Percentiles rank a stretch among this genome's conserved stretches.
These are phyloP conservation scores for Scelioninae gen. 1 DNA, from an alignment of 2,888 invertebrate genomes.

Conservation along the genomic window DNA sequence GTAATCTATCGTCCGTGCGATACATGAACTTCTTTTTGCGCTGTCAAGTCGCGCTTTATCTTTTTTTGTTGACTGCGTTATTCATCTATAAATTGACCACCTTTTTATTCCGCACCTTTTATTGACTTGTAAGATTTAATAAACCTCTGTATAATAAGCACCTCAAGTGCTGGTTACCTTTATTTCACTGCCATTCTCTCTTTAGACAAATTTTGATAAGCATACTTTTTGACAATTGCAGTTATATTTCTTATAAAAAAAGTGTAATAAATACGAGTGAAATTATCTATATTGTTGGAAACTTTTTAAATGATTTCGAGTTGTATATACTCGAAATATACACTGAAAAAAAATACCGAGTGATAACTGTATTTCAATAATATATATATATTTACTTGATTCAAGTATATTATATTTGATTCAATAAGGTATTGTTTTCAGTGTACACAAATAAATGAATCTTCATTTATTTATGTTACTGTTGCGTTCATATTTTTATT, in stretches of 20 bases:
- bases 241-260: too few relatives aligned
- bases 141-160: background rate
- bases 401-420: too few relatives aligned
- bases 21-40: slow-evolving; percentile 19
- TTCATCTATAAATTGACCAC: slow-evolving; percentile 37
- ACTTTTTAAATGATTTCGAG: background rate
- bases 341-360: too few relatives aligned
- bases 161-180: background rate
- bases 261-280: background rate
- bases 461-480: too few relatives aligned
- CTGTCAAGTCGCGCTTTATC: slow-evolving; percentile 22
- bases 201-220: background rate
- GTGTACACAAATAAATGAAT: too few relatives aligned
- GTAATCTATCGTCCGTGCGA: slow-evolving; percentile 41
- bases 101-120: slow-evolving; percentile 14
- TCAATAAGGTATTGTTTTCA: too few relatives aligned
- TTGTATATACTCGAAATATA: too few relatives aligned
- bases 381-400: too few relatives aligned
- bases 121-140: slow-evolving; percentile 9
- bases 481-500: background rate
- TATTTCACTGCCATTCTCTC: too few relatives aligned
- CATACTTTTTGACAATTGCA: background rate
- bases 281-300: background rate
- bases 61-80: slow-evolving; percentile 20
- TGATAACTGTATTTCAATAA: too few relatives aligned